A percentile compares a stretch with the other conserved stretches of the same genome.
Conservation (phyloP, 2,113 vertebrate species). For the Cryptomyrus ogoouensis region DNA sequence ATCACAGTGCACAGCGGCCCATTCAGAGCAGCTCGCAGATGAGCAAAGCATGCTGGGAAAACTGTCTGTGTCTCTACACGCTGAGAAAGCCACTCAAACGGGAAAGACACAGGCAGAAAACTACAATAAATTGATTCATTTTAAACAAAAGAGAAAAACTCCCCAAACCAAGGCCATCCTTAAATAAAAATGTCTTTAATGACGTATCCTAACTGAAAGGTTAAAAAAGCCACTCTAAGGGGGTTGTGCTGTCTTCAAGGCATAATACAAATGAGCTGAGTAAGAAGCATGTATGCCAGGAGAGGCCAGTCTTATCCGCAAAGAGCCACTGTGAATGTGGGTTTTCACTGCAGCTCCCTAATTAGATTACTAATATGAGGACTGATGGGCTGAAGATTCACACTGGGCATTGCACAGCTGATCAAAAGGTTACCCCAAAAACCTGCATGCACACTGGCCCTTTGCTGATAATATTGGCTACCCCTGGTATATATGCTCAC, state of each 20-base stretch:
- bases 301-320: background rate
- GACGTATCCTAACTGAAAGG: background rate
- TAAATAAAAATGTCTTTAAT: background rate
- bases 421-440: background rate
- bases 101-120: background rate
- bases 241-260: background rate
- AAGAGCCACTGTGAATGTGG: background rate
- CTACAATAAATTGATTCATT: background rate
- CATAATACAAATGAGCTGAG: background rate
- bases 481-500: background rate
- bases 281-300: background rate
- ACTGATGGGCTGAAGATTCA: background rate
- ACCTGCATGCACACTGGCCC: background rate
- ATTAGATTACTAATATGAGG: background rate
- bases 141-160: background rate
- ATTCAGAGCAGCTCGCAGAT: background rate
- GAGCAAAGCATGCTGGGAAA: background rate
- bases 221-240: background rate
- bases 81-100: background rate
- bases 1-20: slow-evolving; percentile 9
- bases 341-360: background rate
- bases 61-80: background rate
- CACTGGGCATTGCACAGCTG: background rate
- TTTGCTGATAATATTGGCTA: background rate
- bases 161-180: background rate